Percentiles rank a stretch among this genome's conserved stretches.
These are phyloP conservation scores for Sitta carolinensis DNA, from an alignment of 2,797 vertebrate species.

Conservation along the genomic window DNA sequence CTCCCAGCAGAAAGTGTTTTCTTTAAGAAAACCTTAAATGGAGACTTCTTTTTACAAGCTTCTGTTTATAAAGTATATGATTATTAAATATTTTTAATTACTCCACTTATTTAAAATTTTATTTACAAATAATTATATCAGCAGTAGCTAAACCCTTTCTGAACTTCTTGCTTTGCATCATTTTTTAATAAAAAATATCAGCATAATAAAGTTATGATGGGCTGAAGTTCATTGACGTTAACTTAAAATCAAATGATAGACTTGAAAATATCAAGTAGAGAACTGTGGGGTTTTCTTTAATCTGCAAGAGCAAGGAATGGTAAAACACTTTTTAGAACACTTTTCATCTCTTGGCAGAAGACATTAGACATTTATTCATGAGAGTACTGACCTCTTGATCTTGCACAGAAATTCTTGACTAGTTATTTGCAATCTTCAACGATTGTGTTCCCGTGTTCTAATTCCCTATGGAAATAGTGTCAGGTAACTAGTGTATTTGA, in stretches of 20 bases:
- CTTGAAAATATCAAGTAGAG: background rate
- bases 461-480: background rate
- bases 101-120: background rate
- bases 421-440: background rate
- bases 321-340: background rate
- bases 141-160: background rate
- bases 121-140: background rate
- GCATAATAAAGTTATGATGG: background rate
- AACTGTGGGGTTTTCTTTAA: background rate
- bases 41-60: background rate
- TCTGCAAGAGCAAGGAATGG: background rate
- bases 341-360: background rate
- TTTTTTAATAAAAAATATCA: background rate
- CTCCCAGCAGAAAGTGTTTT: background rate
- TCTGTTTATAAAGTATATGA: background rate
- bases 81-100: background rate
- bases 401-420: background rate
- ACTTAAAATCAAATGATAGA: background rate
- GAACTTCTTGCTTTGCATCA: background rate
- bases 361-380: background rate
- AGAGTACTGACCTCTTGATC: background rate
- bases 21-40: background rate
- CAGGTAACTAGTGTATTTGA: background rate
- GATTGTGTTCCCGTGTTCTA: background rate
- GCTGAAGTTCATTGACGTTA: background rate